Evolutionary conservation across 2,797 vertebrate species (phyloP).

Genomic region (Mionectes olivaceus): DNA sequence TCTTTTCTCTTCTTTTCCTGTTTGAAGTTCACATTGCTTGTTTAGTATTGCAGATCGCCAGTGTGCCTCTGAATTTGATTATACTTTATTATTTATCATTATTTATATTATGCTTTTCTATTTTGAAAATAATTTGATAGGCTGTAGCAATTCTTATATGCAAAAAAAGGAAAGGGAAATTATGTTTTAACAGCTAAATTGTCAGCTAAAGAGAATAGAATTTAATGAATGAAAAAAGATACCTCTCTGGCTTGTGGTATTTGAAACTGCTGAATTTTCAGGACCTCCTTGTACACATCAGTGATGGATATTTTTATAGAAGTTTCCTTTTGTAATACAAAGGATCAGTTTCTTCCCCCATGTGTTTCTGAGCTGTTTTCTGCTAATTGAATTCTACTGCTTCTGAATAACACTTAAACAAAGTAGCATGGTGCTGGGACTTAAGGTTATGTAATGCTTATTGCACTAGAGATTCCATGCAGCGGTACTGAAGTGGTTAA

Average conservation of each 20-base stretch:
- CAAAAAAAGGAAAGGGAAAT: background rate
- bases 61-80: background rate
- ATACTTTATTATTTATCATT: background rate
- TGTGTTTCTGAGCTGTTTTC: background rate
- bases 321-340: background rate
- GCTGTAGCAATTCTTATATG: background rate
- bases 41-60: background rate
- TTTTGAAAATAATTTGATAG: background rate
- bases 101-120: background rate
- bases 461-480: background rate
- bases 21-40: background rate
- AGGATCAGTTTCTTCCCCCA: background rate
- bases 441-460: background rate
- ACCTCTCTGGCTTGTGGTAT: background rate
- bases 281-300: background rate
- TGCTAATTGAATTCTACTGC: background rate
- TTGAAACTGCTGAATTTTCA: background rate
- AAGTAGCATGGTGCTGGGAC: background rate
- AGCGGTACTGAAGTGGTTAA: background rate
- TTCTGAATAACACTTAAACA: background rate
- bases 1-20: background rate
- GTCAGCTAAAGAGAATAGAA: background rate
- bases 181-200: background rate
- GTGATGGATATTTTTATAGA: background rate
- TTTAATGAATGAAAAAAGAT: background rate